Evolutionary conservation across 2,888 invertebrate species (phyloP), one percentile per base, ranked within the genome.

Genomic region (Actias luna): DNA sequence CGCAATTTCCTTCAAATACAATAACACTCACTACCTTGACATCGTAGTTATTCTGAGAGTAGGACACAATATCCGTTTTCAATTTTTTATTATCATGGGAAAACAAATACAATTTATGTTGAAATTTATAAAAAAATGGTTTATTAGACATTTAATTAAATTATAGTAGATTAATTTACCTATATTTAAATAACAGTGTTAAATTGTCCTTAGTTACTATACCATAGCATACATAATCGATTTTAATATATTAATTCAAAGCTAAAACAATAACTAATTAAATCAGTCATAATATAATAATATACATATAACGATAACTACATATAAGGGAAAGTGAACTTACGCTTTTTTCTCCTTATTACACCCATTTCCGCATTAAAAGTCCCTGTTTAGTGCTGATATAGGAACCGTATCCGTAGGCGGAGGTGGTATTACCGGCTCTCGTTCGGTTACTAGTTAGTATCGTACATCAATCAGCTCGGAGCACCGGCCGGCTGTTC

Each of bases 341-440:
- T 85, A 92, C 92, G 92, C 81, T 92, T 92, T 85, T 91, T 92
- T 78, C 86, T 85, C 75, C 91, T 83, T 79, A 92, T 87, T 69
- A 92, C 92, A 73, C 92, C 92, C 92, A 92, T 92, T 86, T 85
- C 82, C 84, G 79, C 66, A 74, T 67, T 73, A 69, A 77, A 83
- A 80, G 78, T 77, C 75, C 77, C 71, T 65, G 72, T 68, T 73
- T 73, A 79, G 72, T 85, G 83, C 86, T 86, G 81, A 79, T 76
- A 76, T 73, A 70, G 71, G 67, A 65, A 68, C 63, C 66, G 65
- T 76, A 76, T 75, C 78, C 78, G 79, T 72, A 69, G 67, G 73
- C 74, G 73, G 75, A 75, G 71, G 75, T 78, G 65, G 74, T 72
- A 73, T 68, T 79, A 79, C 78, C 78, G 79, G 77, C 77, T 78